Base-by-base conservation (phyloP, 2,797 vertebrate species). In the Pangasius mekongensis region DNA sequence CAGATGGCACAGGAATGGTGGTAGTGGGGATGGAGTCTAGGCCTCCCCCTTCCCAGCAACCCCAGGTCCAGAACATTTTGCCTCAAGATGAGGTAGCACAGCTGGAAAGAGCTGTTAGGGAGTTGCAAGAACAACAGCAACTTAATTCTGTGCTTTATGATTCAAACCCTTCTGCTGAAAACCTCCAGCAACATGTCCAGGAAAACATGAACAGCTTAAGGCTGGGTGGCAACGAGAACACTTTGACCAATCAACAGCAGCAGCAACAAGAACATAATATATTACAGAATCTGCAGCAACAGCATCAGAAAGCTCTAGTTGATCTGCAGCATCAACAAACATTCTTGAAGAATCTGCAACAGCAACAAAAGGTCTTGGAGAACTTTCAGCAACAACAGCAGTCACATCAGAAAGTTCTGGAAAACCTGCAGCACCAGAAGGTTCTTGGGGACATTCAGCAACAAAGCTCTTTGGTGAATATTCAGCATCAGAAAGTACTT, bases 191-290 rank as follows among this genome's bases (percentile, higher is more conserved):
- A 86, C 96, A 97, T 1, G 98, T 99, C 83, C 98, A 98, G 58
- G 98, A 99, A 90, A 98, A 98, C 93, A 97, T 99, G 93, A 99
- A 97, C 88, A 98, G 97, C 93, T 98, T 99, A 89, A 95, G 98
- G 91, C 95, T 95, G 83, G 95, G 97, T 0, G 97, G 96, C 88
- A 91, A 98, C 49, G 95, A 99, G 92, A 98, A 97, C 86, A 96
- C 97, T 2, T 90, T 96, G 49, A 91, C 16, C 74, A 91, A 91
- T 87, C 91, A 92, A n/a, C 90, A 88, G 47, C 90, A 92, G 66
- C 91, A 92, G 84, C 91, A 89, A 47, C 91, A 92, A 88, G 90
- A 91, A 94, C 96, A 58, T 91, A 96, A 85, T 91, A 95, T 91
- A 64, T 56, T 92, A 18, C 91, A 91, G 82, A 92, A 92, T 78